Conservation (phyloP, 2,888 invertebrate species). For the Bombylius discolor region DNA sequence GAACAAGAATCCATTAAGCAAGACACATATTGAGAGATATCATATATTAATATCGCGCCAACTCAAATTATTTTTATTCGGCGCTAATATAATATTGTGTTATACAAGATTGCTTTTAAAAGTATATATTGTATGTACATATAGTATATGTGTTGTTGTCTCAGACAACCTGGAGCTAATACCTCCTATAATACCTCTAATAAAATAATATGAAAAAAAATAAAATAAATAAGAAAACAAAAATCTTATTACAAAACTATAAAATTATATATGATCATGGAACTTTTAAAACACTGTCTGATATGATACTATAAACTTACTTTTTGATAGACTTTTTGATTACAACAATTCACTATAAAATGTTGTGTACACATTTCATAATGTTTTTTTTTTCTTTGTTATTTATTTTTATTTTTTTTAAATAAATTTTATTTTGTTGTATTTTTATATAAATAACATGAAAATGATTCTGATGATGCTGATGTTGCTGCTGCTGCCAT, state of each 20-base stretch:
- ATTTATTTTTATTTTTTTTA: too few relatives aligned
- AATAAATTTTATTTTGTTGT: too few relatives aligned
- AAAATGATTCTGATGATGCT: too few relatives aligned
- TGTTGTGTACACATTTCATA: too few relatives aligned
- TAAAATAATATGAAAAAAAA: background rate
- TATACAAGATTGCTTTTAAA: too few relatives aligned
- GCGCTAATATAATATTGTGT: too few relatives aligned
- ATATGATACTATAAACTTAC: slow-evolving; percentile 5
- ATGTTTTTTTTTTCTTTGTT: too few relatives aligned
- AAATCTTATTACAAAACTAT: too few relatives aligned
- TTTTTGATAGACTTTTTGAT: slow-evolving; percentile 5
- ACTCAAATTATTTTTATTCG: background rate
- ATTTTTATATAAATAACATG: too few relatives aligned
- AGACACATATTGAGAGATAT: slow-evolving; percentile 21
- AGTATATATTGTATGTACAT: too few relatives aligned
- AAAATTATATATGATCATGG: background rate
- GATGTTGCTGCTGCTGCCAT: background rate
- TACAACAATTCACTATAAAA: background rate
- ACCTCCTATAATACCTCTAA: background rate
- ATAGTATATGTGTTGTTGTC: background rate
- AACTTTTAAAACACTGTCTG: background rate
- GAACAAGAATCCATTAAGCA: slow-evolving; percentile 22
- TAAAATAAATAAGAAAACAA: too few relatives aligned
- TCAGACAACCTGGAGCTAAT: background rate
- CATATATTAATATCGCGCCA: slow-evolving; percentile 5